Evolutionary conservation across 2,113 vertebrate genomes (phyloP), one percentile per base, ranked within the genome.

Genomic region (Symphodus melops): DNA sequence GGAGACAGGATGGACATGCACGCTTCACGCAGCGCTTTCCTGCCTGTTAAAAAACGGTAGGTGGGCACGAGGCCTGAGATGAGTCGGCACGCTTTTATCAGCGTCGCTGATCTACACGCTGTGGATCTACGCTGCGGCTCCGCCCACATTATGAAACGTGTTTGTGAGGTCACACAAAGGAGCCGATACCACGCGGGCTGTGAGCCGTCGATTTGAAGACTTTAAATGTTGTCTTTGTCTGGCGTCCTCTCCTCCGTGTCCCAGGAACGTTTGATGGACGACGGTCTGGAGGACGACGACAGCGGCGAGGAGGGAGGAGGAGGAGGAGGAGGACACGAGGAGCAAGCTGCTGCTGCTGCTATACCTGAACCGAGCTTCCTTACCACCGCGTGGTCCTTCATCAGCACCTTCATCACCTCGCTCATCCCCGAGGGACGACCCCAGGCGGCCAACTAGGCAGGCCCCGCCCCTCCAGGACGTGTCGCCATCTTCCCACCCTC

Each of bases 211-310:
- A 33, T 33, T 33, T 33, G 6, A 33, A 33, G 28, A 6, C 6
- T 33, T 33, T 5, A 33, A 33, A 5, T 54, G 17, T 16, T 28
- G 1, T 13, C 17, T 13, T 42, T 68, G 9, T 46, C 19, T 75
- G 33, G 1, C 42, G 14, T 48, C 8, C 33, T 14, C 36, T 2
- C 17, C 1, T 41, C 16, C 55, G 49, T 36, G 68, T 87, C 93
- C 78, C 92, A 99, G 98, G 98, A 99, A 70, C 97, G 95, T 37
- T 93, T 98, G 56, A 99, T 99, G 98, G 98, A 99, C 41, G 97
- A 99, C 19, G 98, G 97, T 4, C 73, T 97, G 51, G 97, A 97
- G 54, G 96, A 94, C 0, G 92, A 96, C 3, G 90, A 91, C 66
- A 89, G 85, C 0, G 95, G 96, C 25, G 95, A 92, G 0, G 90